Base-by-base conservation (phyloP, 92 coral and sea anemone genomes). In the Zoanthus sociatus region DNA sequence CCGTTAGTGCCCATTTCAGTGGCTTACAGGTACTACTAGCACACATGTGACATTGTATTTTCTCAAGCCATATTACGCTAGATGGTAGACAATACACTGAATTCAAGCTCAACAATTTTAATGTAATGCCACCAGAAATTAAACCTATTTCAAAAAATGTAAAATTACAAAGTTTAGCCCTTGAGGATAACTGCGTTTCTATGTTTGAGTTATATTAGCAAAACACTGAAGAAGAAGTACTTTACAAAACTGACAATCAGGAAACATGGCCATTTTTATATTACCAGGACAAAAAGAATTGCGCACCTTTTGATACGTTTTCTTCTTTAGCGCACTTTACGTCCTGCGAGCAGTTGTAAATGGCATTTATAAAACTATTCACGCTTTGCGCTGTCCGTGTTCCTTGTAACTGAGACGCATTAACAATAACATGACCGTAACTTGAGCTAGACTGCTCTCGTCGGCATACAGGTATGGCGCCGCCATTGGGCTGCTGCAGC, bases 391-490 rank as follows among this genome's bases (percentile, higher is more conserved):
- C 73, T 21, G 64, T n/a, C 44, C 63, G 15, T 44, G 30, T 31
- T 63, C n/a, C 73, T 20, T 79, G 84, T 18, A 44, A 33, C n/a
- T 42, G 83, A 30, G 33, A 10, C 50, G 17, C 44, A 37, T 32
- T 42, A 47, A 46, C 21, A 13, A 4, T 58, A 14, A 58, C 15
- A 16, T 13, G 60, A 63, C 18, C 37, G 37, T 18, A 30, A 61
- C 42, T 20, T 48, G 69, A 18, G 64, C 10, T 79, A 55, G 5
- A 14, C 18, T 16, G 47, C 13, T 63, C 84, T 42, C 33, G 33
- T 45, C 64, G 84, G 44, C 44, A 42, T 21, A 73, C 84, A 7
- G 84, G 73, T 58, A 79, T 15, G 5, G 64, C 15, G 58, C 73
- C 26, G 63, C 55, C 73, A 44, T 20, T 44, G 30, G 61, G 44